These are phyloP conservation scores for Cacoxenus indagator DNA, from an alignment of 2,888 invertebrate species.

Conservation along the genomic window DNA sequence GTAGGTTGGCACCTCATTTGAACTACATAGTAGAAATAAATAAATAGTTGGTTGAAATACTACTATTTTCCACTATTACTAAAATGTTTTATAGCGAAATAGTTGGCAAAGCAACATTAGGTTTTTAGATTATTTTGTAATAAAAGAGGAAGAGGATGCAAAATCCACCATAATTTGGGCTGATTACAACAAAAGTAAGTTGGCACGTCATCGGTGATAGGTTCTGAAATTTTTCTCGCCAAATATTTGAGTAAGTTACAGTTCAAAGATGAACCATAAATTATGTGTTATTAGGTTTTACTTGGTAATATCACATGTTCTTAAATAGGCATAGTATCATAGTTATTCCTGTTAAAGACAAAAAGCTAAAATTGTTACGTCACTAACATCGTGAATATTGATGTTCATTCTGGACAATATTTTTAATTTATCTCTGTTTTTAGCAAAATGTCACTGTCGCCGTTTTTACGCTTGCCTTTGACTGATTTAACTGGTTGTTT, in stretches of 20 bases:
- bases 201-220: too few relatives aligned
- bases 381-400: slow-evolving; percentile 36
- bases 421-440: slow-evolving; percentile 15
- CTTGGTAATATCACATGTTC: too few relatives aligned
- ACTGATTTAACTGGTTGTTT: slow-evolving; percentile 80
- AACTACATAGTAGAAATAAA: neutral
- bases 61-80: too few relatives aligned
- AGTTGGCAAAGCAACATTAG: too few relatives aligned
- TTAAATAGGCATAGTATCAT: too few relatives aligned
- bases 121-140: too few relatives aligned
- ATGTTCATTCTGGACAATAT: neutral
- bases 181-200: too few relatives aligned
- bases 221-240: too few relatives aligned
- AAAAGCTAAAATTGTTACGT: slow-evolving; percentile 58
- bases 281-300: too few relatives aligned
- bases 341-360: neutral
- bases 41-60: neutral
- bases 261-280: neutral
- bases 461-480: slow-evolving; percentile 78
- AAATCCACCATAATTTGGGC: too few relatives aligned
- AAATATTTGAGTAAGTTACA: neutral
- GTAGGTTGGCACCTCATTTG: neutral
- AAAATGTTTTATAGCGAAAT: too few relatives aligned
- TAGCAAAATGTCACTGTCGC: slow-evolving; percentile 75
- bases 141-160: too few relatives aligned